Conservation (phyloP, 2,888 invertebrate genomes). For the Rhagium mordax region DNA sequence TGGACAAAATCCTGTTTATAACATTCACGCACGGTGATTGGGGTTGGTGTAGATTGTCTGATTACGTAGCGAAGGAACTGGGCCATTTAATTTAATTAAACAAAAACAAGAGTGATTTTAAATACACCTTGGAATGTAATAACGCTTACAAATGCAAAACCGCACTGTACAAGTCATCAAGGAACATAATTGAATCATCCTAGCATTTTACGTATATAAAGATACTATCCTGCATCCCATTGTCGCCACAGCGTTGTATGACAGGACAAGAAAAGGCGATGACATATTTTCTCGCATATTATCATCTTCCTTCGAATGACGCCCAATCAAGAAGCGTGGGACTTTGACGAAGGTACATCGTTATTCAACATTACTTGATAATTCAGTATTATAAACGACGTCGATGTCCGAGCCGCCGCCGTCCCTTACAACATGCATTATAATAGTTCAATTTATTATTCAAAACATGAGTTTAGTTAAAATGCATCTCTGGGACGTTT, state of each 20-base stretch:
- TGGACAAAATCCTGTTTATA: too few relatives aligned
- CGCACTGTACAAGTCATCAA: too few relatives aligned
- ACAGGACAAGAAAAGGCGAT: background rate
- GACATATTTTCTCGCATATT: background rate
- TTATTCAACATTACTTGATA: background rate
- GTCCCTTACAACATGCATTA: background rate
- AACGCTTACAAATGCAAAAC: too few relatives aligned
- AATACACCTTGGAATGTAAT: too few relatives aligned
- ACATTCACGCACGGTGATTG: too few relatives aligned
- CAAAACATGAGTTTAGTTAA: slow-evolving; percentile 18
- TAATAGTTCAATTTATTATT: slow-evolving; percentile 8
- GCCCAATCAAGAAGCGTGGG: background rate
- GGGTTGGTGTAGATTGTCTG: too few relatives aligned
- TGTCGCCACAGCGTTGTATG: background rate
- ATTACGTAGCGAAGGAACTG: too few relatives aligned
- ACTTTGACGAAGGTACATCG: background rate
- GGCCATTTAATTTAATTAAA: too few relatives aligned
- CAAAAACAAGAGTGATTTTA: too few relatives aligned
- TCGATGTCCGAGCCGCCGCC: background rate
- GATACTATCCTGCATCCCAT: background rate
- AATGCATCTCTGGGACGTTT: slow-evolving; percentile 14
- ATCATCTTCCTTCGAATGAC: background rate
- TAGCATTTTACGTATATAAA: too few relatives aligned
- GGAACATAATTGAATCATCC: too few relatives aligned
- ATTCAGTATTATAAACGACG: background rate